Conservation (phyloP, 2,797 vertebrate species). For the Schizopygopsis pylzovi region DNA sequence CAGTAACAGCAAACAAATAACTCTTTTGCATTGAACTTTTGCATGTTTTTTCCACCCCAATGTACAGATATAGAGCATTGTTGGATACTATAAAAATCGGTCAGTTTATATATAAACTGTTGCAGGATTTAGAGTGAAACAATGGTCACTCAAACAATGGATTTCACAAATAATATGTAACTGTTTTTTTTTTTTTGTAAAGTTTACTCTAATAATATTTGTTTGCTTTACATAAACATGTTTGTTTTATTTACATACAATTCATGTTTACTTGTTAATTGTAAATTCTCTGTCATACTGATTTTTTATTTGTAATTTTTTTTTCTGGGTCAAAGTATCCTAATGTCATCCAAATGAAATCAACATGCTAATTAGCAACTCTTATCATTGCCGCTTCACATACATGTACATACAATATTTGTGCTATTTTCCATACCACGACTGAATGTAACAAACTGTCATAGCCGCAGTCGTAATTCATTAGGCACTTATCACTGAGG, state of each 20-base stretch:
- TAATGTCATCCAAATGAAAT: neutral
- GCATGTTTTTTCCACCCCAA: neutral
- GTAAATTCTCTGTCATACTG: neutral
- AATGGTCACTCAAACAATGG: neutral
- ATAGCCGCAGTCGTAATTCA: slow-evolving; percentile 55
- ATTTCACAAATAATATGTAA: neutral
- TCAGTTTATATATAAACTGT: neutral
- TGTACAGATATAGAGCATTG: neutral
- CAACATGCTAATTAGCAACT: slow-evolving; percentile 10
- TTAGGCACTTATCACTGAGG: slow-evolving; percentile 51
- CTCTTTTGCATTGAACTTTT: neutral
- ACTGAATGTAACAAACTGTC: slow-evolving; percentile 56
- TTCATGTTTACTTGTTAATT: neutral
- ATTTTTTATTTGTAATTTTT: neutral
- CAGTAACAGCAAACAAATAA: neutral
- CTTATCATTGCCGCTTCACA: neutral
- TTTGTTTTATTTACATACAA: neutral
- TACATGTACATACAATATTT: slow-evolving; percentile 13
- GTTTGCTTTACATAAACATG: neutral
- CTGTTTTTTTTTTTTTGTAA: neutral
- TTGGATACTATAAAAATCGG: neutral
- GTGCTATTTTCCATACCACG: slow-evolving; percentile 56
- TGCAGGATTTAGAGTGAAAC: neutral
- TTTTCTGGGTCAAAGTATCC: neutral
- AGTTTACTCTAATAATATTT: neutral